Conservation (phyloP, 1,140 invertebrate genomes). For the Meloidogyne hapla region DNA sequence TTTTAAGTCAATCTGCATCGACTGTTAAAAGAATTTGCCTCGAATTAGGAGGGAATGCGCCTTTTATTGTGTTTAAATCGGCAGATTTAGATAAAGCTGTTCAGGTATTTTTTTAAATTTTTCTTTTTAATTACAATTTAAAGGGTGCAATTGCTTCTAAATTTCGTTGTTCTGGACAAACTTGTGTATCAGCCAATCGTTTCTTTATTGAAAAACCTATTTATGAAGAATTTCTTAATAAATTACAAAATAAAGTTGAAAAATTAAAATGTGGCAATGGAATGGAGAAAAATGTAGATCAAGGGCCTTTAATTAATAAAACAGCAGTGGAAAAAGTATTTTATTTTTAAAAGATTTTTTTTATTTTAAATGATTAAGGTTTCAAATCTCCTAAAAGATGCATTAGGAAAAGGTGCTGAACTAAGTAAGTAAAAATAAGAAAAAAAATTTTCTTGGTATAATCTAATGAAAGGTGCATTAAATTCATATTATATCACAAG, state of each 20-base stretch:
- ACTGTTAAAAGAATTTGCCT: conserved; percentile 85
- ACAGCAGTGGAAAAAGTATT: conserved; percentile 78
- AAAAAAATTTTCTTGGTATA: too few species aligned
- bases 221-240: conserved; percentile 79
- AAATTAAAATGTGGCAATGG: conserved; percentile 81
- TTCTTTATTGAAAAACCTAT: conserved; percentile 84
- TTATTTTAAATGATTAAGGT: conserved; percentile 67
- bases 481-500: too few species aligned
- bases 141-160: conserved; percentile 83
- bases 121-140: conserved; percentile 11
- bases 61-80: conserved; percentile 91
- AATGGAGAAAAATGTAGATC: conserved; percentile 72
- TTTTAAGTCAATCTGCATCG: conserved; percentile 79
- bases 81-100: conserved; percentile 87
- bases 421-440: too few species aligned
- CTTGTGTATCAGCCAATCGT: conserved; percentile 90
- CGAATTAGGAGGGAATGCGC: conserved; percentile 96
- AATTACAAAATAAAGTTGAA: conserved; percentile 71
- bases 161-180: conserved; percentile 91
- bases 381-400: conserved; percentile 77
- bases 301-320: conserved; percentile 87
- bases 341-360: conserved; percentile 36
- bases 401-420: conserved; percentile 79
- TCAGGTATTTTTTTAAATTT: conserved; percentile 31
- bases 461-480: too few species aligned